These are phyloP conservation scores for Dasyurus viverrinus DNA, from an alignment of 2,113 vertebrate species.

Conservation along the genomic window DNA sequence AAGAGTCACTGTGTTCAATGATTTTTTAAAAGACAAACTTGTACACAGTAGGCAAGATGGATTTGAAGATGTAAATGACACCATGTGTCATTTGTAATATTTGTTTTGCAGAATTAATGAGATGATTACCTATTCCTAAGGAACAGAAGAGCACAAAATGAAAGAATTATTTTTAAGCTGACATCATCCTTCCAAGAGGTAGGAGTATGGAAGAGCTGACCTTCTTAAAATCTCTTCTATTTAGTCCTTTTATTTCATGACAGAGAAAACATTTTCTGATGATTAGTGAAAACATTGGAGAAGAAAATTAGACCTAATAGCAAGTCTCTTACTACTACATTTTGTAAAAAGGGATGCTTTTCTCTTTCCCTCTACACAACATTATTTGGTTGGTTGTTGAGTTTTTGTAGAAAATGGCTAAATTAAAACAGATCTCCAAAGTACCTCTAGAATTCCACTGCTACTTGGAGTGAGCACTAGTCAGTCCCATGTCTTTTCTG, in stretches of 20 bases:
- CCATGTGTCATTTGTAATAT: conserved; percentile 14
- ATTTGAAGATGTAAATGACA: conserved; percentile 21
- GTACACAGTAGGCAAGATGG: conserved; percentile 1
- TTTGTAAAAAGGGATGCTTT: background rate
- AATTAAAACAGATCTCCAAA: background rate
- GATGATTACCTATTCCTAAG: background rate
- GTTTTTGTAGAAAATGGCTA: background rate
- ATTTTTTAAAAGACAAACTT: conserved; percentile 8
- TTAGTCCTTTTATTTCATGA: background rate
- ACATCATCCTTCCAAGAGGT: background rate
- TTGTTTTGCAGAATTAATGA: conserved; percentile 17
- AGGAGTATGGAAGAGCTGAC: background rate
- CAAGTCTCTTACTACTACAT: background rate
- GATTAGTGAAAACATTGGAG: background rate
- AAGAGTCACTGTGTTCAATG: conserved; percentile 11
- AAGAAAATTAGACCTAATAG: background rate
- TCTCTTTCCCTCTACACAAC: background rate
- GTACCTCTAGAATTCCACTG: background rate
- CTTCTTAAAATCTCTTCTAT: background rate
- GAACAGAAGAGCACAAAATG: background rate
- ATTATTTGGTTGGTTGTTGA: background rate
- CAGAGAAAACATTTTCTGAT: background rate
- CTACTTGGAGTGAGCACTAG: too few relatives aligned
- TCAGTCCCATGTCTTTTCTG: too few relatives aligned
- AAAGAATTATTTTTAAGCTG: background rate